Conservation (phyloP, 2,888 invertebrate genomes). For the Hemaris fuciformis region DNA sequence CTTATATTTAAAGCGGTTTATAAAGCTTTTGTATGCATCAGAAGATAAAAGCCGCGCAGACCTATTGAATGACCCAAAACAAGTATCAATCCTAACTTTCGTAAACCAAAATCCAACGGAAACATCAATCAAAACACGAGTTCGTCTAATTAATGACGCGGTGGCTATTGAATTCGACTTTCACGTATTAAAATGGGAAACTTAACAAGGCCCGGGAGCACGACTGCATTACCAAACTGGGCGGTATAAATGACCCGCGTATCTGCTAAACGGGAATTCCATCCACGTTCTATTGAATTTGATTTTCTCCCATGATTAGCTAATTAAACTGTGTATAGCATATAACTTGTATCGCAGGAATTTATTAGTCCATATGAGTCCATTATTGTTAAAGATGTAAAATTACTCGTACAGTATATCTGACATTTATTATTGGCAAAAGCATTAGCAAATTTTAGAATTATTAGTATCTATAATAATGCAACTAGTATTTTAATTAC, state of each 20-base stretch:
- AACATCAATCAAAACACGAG: constrained; percentile 11
- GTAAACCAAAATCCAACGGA: not conserved
- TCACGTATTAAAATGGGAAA: constrained; percentile 30
- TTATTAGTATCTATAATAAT: no score
- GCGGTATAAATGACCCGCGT: constrained; percentile 39
- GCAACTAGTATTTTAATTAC: no score
- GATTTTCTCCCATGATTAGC: constrained; percentile 8
- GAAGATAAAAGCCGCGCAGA: not conserved
- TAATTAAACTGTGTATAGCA: not conserved
- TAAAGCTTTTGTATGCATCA: not conserved
- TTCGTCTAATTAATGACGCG: constrained; percentile 17
- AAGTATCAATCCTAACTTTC: not conserved
- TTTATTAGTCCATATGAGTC: not conserved
- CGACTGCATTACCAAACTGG: constrained; percentile 39
- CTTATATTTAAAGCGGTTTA: no score
- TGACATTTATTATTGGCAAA: no score
- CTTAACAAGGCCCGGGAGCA: constrained; percentile 29
- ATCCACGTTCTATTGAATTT: constrained; percentile 8
- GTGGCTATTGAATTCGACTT: constrained; percentile 22
- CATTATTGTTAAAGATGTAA: not conserved
- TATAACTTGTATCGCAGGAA: not conserved
- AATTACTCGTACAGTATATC: not conserved
- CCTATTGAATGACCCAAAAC: not conserved
- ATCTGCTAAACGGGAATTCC: not conserved
- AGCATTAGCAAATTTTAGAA: no score